These are phyloP conservation scores for Neolamprologus caudopunctatus DNA, from an alignment of 2,113 vertebrate genomes.

Conservation along the genomic window DNA sequence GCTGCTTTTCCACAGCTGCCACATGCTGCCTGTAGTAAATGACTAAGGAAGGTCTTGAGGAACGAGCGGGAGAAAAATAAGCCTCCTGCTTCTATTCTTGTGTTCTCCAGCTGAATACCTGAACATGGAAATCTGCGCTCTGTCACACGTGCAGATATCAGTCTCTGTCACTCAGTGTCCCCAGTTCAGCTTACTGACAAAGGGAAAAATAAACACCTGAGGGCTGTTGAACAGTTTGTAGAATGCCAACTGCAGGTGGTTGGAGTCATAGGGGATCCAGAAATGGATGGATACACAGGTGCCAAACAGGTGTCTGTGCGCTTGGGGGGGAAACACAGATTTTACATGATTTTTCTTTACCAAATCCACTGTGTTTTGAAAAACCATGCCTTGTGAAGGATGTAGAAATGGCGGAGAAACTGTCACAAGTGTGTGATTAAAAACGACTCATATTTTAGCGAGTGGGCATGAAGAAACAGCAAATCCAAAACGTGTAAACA, in stretches of 20 bases:
- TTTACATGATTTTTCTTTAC: slow-evolving; percentile 14
- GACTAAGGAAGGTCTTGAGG: background rate
- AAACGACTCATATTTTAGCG: background rate
- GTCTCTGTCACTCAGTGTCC: background rate
- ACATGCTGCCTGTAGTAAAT: slow-evolving; percentile 4
- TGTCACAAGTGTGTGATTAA: background rate
- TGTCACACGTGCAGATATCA: background rate
- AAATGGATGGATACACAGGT: slow-evolving; percentile 25
- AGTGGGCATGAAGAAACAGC: background rate
- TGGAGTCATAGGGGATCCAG: background rate
- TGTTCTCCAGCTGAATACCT: background rate
- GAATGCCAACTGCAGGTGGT: slow-evolving; percentile 13
- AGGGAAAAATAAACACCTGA: slow-evolving; percentile 11
- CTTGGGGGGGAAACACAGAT: background rate
- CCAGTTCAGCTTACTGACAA: background rate
- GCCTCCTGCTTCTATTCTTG: background rate
- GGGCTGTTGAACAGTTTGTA: background rate
- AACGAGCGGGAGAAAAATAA: background rate
- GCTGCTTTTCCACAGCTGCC: background rate
- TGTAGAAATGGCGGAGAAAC: background rate
- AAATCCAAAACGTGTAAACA: background rate
- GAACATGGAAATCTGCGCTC: background rate
- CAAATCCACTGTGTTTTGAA: background rate
- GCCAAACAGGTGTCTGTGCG: background rate
- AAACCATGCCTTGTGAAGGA: background rate